Conservation (phyloP, 1,140 invertebrate genomes). For the Drosophila nasuta region DNA sequence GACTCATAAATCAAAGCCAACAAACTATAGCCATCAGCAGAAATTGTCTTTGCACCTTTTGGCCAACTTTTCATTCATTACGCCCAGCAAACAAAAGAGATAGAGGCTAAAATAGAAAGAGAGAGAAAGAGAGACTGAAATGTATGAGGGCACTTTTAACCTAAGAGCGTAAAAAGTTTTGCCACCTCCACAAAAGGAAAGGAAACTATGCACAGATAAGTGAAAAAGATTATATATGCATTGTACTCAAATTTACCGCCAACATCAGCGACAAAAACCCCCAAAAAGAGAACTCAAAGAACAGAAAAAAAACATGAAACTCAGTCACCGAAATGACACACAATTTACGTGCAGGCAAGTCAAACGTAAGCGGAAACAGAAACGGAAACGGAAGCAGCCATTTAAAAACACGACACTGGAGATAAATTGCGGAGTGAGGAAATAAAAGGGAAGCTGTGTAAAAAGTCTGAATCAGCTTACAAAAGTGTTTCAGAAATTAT, state of each 20-base stretch:
- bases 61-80: constrained; percentile 1
- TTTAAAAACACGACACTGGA: constrained; percentile 67
- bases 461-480: background rate
- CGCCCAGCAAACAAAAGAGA: background rate
- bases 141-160: constrained; percentile 77
- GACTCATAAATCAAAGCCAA: constrained; percentile 76
- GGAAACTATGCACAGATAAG: constrained; percentile 79
- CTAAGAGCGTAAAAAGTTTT: constrained; percentile 72
- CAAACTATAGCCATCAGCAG: constrained; percentile 67
- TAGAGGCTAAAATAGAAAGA: background rate
- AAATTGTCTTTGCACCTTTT: constrained; percentile 58
- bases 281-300: constrained; percentile 1
- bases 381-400: constrained; percentile 73
- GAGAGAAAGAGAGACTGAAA: constrained; percentile 28
- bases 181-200: constrained; percentile 53
- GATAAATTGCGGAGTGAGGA: constrained; percentile 21
- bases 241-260: constrained; percentile 79
- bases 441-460: too few relatives aligned
- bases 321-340: constrained; percentile 51
- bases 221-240: constrained; percentile 83
- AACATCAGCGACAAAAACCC: constrained; percentile 57
- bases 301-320: constrained; percentile 28
- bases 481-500: constrained; percentile 20
- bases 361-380: constrained; percentile 64
- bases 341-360: constrained; percentile 76